Evolutionary conservation across 2,888 invertebrate genomes (phyloP), one percentile per base, ranked within the genome.

Genomic region (Dasypolia templi): DNA sequence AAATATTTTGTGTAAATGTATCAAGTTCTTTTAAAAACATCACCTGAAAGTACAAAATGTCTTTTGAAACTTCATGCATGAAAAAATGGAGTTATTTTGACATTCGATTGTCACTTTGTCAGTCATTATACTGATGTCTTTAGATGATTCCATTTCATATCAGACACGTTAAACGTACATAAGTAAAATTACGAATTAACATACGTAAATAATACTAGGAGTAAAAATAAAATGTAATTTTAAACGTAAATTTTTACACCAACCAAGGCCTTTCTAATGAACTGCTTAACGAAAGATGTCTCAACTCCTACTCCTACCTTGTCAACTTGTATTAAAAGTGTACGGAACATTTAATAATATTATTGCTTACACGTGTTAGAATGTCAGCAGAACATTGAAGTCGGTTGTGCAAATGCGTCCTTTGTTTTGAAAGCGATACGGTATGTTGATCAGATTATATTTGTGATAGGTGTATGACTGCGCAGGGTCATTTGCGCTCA

Each of bases 381-480:
- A 86, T 86, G 86, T 79, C 86, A 84, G 63, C n/a, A 29, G 39
- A 77, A 80, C 68, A 77, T 79, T 65, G 53, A 51, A 56, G 61
- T 77, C 14, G n/a, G 65, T 84, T 86, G 77, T 84, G 86, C 61
- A 84, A 86, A 79, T 74, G 19, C 66, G 79, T 83, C 82, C 82
- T 86, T 77, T 85, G 75, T 77, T 65, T 78, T 69, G 55, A 70
- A 79, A 80, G 67, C 70, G 78, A 69, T 79, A 84, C 84, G 82
- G 72, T 75, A 44, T 72, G 74, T 63, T 82, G 72, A 73, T 85
- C 70, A 78, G 85, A 83, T 83, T 39, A 39, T 39, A 9, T 39
- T 39, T 6, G 35, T 68, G 74, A 82, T 81, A 77, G 39, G 68
- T 70, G 49, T 65, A 11, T 22, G 35, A 39, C 5, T 39, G 39